Base-by-base conservation (phyloP, 2,797 vertebrate genomes). In the Rhinoraja longicauda region DNA sequence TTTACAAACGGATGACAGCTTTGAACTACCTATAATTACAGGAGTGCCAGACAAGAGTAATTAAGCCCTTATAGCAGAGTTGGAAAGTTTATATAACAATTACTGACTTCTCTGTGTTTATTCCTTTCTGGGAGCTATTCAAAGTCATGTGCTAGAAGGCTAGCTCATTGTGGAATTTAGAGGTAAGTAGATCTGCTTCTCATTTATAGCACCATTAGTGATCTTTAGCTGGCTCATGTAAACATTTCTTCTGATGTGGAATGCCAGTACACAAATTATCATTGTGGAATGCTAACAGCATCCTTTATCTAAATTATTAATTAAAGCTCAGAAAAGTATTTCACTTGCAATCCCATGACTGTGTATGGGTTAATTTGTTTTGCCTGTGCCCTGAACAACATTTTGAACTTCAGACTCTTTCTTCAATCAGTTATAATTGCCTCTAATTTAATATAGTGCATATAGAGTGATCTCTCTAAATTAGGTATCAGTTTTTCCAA, bases 1-100 rank as follows among this genome's bases (percentile, higher is more conserved):
- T 67, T 36, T 88, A 62, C 59, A 64, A 64, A 88, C 64, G 17
- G n/a, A 88, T 88, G n/a, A 0, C 84, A 36, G 59, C 59, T 88
- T 82, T 88, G 84, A 88, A 36, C 62, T 32, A 88, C 2, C 84
- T 88, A 32, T 88, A 88, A 67, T 36, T 67, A 88, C 62, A 88
- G 32, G 17, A 36, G 62, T 67, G n/a, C 62, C 64, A 17, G 59
- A 67, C 59, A 67, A 62, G 62, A 88, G 59, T 32, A 67, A 88
- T 88, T 67, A 88, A 88, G 62, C 29, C 59, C 84, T 67, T 67
- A 36, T 36, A 21, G 12, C 84, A 88, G 13, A 1, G 17, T 67
- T 67, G 62, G 82, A 88, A 62, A 67, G n/a, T 67, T 36, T 88
- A 32, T 24, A 6, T 7, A 62, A 88, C n/a, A 67, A 67, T 88